These are phyloP conservation scores for Gallinago paraguaiae DNA, from an alignment of 2,113 vertebrate species.

Conservation along the genomic window DNA sequence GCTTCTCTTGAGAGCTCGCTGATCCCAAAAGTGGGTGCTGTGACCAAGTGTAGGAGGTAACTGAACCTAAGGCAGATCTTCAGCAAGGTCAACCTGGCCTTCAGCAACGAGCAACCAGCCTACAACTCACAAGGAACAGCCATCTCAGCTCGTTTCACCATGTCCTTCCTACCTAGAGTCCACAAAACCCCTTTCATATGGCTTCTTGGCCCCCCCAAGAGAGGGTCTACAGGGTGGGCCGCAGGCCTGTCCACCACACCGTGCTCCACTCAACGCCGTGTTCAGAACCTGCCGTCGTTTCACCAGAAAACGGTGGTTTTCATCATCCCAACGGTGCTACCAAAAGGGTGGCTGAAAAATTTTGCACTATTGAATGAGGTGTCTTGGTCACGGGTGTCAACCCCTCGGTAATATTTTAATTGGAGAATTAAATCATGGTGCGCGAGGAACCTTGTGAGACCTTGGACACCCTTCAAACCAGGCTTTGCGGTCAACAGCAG, in stretches of 20 bases:
- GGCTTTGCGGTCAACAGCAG: background rate
- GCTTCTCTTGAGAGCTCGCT: background rate
- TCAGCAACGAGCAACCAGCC: background rate
- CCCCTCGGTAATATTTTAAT: background rate
- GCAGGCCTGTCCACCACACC: background rate
- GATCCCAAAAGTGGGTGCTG: too few relatives aligned
- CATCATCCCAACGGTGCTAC: rapidly evolving
- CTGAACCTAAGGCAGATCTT: background rate
- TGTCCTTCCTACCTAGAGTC: rapidly evolving
- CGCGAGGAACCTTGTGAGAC: rapidly evolving
- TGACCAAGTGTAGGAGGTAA: background rate
- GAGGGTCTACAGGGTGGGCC: background rate
- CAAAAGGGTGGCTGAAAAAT: background rate
- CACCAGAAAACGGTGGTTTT: rapidly evolving
- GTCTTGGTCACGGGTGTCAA: background rate
- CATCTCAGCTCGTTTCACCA: rapidly evolving
- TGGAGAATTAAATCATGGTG: rapidly evolving
- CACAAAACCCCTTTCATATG: background rate
- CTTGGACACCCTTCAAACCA: background rate
- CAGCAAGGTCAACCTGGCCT: background rate
- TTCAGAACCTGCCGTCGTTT: background rate
- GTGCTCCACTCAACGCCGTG: rapidly evolving
- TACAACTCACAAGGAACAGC: rapidly evolving
- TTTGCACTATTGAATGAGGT: background rate
- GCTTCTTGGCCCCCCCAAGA: rapidly evolving